phyloP scores from a whole-genome alignment of 2,888 invertebrate species.

The Mongoloraphidia duomilia region DNA sequence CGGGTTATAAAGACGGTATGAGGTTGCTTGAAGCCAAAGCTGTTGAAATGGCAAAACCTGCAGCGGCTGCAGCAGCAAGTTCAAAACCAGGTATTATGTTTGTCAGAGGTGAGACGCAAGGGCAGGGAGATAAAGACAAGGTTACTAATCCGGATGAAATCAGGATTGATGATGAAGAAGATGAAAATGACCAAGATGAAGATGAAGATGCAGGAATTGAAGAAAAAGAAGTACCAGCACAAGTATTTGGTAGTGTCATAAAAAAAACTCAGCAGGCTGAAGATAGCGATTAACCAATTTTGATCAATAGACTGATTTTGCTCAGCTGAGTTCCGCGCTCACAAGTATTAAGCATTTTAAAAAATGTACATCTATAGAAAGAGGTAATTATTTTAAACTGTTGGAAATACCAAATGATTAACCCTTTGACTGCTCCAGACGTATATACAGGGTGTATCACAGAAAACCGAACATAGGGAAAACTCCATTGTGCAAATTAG shows the following conservation, averaged over 20 bases:
- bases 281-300: conserved; percentile 16
- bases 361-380: too few species aligned
- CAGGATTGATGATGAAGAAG: conserved; percentile 60
- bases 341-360: too few species aligned
- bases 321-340: too few species aligned
- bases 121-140: conserved; percentile 40
- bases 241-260: conserved; percentile 79
- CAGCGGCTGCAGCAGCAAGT: conserved; percentile 22
- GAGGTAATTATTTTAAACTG: too few species aligned
- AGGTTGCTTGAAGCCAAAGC: conserved; percentile 75
- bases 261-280: conserved; percentile 26
- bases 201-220: conserved; percentile 58
- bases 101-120: conserved; percentile 77
- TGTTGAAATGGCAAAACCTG: conserved; percentile 44
- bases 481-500: too few species aligned
- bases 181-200: conserved; percentile 42
- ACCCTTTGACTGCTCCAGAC: too few species aligned
- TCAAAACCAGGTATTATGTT: conserved; percentile 49
- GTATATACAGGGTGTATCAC: too few species aligned
- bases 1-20: conserved; percentile 76
- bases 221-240: conserved; percentile 72
- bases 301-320: too few species aligned
- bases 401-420: too few species aligned
- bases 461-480: too few species aligned
- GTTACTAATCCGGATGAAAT: conserved; percentile 82